Evolutionary conservation across 1,140 invertebrate species (phyloP), one percentile per base, ranked within the genome.

Genomic region (Pomphorhynchus laevis): DNA sequence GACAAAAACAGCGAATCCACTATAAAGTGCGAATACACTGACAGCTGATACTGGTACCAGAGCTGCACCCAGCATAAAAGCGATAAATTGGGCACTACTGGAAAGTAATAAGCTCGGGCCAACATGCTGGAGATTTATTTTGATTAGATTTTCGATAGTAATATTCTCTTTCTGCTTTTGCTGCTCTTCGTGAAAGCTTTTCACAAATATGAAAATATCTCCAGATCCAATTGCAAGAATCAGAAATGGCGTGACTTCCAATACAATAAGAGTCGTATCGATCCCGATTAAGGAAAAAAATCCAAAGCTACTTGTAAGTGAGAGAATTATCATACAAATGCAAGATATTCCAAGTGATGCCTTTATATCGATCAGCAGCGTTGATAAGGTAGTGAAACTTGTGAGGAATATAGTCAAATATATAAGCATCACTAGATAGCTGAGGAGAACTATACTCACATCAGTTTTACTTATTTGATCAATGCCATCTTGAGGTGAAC

Each of bases 31-130:
- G 60, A 98, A 98, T 0, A 79, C 76, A 52, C 67, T 68, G 14
- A 95, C 84, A 0, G 84, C 86, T 5, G 86, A 86, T 82, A 95
- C 93, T 50, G 75, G 71, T 6, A 77, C 84, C 34, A 95, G 61
- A n/a, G n/a, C n/a, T 29, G 74, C 71, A 48, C 31, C 29, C 38
- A 84, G 67, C 34, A 69, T 69, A 55, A 89, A 86, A 48, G 76
- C 80, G 11, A 69, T 61, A 35, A 70, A 69, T 57, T 86, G 76
- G 0, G 74, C 74, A 4, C 65, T 49, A 38, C 70, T 72, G 5
- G 74, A 71, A 11, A 84, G 62, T 38, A 86, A 57, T 61, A 86
- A 79, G 17, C 72, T 76, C 0, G 79, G 79, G 14, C 74, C 75
- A 12, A 82, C 69, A 49, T 65, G 63, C 4, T 65, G 66, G 40